Evolutionary conservation across 2,888 invertebrate genomes (phyloP).

Genomic region (Meganola albula): DNA sequence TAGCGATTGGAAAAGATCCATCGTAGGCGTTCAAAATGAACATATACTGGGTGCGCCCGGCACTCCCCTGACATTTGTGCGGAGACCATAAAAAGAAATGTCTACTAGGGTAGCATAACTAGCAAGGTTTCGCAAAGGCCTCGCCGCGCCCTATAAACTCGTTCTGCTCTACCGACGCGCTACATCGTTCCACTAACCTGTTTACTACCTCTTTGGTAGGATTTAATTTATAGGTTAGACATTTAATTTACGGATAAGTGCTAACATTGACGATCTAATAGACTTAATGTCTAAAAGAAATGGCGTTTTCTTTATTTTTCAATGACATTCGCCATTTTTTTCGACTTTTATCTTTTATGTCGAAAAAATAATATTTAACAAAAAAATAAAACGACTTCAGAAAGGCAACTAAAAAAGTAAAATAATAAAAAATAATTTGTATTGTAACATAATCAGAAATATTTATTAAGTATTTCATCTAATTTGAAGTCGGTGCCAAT

Average conservation of each 20-base stretch:
- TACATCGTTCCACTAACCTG: slow-evolving; percentile 71
- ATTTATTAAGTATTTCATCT: no score
- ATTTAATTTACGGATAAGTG: slow-evolving; percentile 11
- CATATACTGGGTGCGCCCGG: slow-evolving; percentile 51
- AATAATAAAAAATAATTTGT: no score
- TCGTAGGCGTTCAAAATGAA: slow-evolving; percentile 41
- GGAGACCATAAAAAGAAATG: slow-evolving; percentile 74
- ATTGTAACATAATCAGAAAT: no score
- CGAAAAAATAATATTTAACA: no score
- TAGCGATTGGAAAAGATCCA: slow-evolving; percentile 27
- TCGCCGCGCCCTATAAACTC: slow-evolving; percentile 57
- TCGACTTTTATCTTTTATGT: no score
- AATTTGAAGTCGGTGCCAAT: no score
- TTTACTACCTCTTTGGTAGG: slow-evolving; percentile 28
- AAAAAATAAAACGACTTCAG: no score
- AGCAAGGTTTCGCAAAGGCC: slow-evolving; percentile 61
- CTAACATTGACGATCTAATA: slow-evolving; percentile 14
- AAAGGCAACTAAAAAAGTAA: no score
- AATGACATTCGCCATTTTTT: no score
- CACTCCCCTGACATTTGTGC: slow-evolving; percentile 74
- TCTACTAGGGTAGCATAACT: slow-evolving; percentile 64
- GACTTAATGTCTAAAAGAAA: no score
- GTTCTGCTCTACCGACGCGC: slow-evolving; percentile 47
- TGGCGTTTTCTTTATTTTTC: no score
- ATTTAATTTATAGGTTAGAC: slow-evolving; percentile 8